Conservation (phyloP, 2,888 invertebrate species). For the Lepidochrysops patricia region DNA sequence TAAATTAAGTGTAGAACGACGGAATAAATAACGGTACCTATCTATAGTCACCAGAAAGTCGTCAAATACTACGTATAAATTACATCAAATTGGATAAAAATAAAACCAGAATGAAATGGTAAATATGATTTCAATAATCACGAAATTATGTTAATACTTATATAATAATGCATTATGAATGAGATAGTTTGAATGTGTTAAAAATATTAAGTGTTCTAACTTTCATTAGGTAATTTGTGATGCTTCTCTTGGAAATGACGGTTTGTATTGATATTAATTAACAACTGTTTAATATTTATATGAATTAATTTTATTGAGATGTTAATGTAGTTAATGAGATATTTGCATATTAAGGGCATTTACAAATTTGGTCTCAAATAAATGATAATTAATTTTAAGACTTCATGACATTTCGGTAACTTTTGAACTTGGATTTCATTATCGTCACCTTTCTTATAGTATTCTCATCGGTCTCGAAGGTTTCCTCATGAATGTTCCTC, state of each 20-base stretch:
- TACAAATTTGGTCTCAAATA: not conserved
- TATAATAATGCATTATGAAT: not conserved
- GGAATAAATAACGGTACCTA: too few species aligned
- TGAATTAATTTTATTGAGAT: not conserved
- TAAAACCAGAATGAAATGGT: not conserved
- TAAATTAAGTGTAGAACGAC: too few species aligned
- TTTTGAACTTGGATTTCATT: not conserved
- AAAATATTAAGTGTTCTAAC: not conserved
- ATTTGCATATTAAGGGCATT: not conserved
- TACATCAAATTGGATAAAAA: not conserved
- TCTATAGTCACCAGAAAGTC: too few species aligned
- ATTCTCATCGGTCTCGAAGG: too few species aligned
- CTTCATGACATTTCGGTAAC: too few species aligned
- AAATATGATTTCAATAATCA: not conserved
- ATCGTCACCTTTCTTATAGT: not conserved
- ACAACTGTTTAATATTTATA: not conserved
- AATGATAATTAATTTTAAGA: too few species aligned
- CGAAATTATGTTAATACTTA: not conserved
- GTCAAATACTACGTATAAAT: not conserved
- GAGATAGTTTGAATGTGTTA: not conserved
- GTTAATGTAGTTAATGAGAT: not conserved
- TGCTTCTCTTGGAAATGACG: not conserved
- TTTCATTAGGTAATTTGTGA: not conserved
- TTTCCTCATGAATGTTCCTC: too few species aligned
- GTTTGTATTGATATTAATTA: not conserved